Percentiles rank a stretch among this genome's conserved stretches.
Conservation (phyloP, 1,140 invertebrate species). For the Gonioctena quinquepunctata region DNA sequence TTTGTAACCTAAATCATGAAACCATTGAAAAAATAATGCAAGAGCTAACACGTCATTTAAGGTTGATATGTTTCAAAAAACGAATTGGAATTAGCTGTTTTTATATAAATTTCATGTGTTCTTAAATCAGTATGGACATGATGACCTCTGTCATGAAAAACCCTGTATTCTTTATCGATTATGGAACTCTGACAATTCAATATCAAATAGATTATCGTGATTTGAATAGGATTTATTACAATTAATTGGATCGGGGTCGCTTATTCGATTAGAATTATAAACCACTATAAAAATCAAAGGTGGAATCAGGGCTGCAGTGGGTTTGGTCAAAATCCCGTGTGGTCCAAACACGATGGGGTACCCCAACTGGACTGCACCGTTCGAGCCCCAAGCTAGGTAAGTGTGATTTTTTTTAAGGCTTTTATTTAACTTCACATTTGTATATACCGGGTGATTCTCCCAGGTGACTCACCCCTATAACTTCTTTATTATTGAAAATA, state of each 20-base stretch:
- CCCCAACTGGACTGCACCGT: conserved; percentile 1
- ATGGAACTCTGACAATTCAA: not conserved
- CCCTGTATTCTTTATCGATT: not conserved
- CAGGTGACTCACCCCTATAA: too few species aligned
- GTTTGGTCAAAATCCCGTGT: conserved; percentile 3
- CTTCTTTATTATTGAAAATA: too few species aligned
- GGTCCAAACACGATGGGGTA: not conserved
- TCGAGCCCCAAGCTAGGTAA: not conserved
- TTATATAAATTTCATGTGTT: too few species aligned
- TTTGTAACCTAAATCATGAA: too few species aligned
- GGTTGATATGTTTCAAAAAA: too few species aligned
- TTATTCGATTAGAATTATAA: not conserved
- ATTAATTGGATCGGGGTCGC: not conserved
- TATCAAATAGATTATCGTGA: not conserved
- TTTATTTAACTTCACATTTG: too few species aligned
- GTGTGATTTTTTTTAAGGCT: not conserved
- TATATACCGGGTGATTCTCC: too few species aligned
- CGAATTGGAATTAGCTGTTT: too few species aligned
- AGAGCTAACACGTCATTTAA: too few species aligned
- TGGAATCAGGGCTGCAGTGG: not conserved
- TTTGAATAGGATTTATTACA: not conserved
- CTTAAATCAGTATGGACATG: too few species aligned
- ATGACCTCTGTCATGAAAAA: too few species aligned
- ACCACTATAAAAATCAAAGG: not conserved
- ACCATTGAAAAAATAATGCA: too few species aligned